Evolutionary conservation across 2,888 invertebrate species (phyloP).

Genomic region (Blastobasis adustella): DNA sequence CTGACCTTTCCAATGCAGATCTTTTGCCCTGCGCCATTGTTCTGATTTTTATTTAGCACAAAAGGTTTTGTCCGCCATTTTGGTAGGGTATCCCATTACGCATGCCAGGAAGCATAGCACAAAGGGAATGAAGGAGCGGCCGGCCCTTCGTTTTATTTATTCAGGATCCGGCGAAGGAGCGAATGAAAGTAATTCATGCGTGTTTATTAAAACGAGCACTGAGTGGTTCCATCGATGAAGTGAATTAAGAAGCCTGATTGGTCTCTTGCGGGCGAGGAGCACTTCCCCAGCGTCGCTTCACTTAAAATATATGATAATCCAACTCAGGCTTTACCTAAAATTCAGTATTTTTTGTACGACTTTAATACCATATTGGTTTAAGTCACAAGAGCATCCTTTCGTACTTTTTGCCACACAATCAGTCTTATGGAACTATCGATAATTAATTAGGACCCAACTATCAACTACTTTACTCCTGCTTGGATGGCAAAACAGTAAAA

Average conservation of each 20-base stretch:
- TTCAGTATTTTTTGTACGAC: no score
- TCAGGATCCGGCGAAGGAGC: slow-evolving; percentile 47
- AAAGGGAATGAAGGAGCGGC: slow-evolving; percentile 55
- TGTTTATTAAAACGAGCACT: slow-evolving; percentile 52
- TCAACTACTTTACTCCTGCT: no score
- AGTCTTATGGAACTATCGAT: no score
- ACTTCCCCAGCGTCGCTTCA: no score
- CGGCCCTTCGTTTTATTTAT: slow-evolving; percentile 61
- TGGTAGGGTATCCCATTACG: slow-evolving; percentile 60
- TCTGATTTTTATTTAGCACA: slow-evolving; percentile 54
- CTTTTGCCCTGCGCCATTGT: slow-evolving; percentile 35
- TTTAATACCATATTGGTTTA: no score
- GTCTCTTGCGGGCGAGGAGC: no score
- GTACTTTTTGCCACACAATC: no score
- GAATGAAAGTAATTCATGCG: slow-evolving; percentile 60
- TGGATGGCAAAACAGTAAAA: no score
- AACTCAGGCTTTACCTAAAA: no score
- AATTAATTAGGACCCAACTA: no score
- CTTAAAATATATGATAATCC: no score
- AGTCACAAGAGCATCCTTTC: no score
- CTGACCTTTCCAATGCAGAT: slow-evolving; percentile 25
- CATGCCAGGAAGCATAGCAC: slow-evolving; percentile 58
- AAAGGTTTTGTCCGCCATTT: slow-evolving; percentile 49
- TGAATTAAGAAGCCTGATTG: slow-evolving; percentile 9
- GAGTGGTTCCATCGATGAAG: slow-evolving; percentile 10